Evolutionary conservation across 2,797 vertebrate species (phyloP), one percentile per base, ranked within the genome.

Genomic region (Coregonus suidteri): DNA sequence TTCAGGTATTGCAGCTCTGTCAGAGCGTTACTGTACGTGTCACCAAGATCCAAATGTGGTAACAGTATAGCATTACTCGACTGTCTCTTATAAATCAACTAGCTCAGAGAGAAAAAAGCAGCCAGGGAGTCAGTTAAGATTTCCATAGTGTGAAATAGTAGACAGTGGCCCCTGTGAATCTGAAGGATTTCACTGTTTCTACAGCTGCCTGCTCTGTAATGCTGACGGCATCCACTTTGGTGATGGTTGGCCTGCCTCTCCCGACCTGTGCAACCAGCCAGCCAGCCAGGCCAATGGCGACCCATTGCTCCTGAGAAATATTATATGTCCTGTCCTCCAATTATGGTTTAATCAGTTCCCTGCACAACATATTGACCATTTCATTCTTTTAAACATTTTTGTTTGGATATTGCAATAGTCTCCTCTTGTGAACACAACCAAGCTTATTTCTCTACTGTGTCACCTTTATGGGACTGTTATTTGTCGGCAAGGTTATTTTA

Each of bases 101-200:
- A 83, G 20, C 25, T 54, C 25, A 25, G 74, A 74, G 68, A 37
- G 79, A 77, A 84, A 80, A 81, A 30, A 59, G 82, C 13, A 20
- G 30, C 67, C 53, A 68, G 67, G 77, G 54, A 79, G 74, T 65
- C 74, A 77, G 74, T 83, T 74, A 72, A 77, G 79, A 77, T 92
- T 92, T 89, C 82, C 75, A 62, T 71, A 65, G 66, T 73, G 65
- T 71, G 83, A 88, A 92, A 86, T 81, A 83, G 81, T 87, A 89
- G 91, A 85, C 68, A 83, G 82, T 88, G 88, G 83, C 83, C 88
- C 77, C 78, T 75, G 87, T 87, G 78, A 93, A 90, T 80, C 47
- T 88, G 89, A 88, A 83, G 83, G 84, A 89, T 91, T 93, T 95
- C 95, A 94, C 87, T 93, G 90, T 96, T 95, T 94, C 92, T 92